These are phyloP conservation scores for Ceratina japonica DNA, from an alignment of 1,140 invertebrate genomes.

Conservation along the genomic window DNA sequence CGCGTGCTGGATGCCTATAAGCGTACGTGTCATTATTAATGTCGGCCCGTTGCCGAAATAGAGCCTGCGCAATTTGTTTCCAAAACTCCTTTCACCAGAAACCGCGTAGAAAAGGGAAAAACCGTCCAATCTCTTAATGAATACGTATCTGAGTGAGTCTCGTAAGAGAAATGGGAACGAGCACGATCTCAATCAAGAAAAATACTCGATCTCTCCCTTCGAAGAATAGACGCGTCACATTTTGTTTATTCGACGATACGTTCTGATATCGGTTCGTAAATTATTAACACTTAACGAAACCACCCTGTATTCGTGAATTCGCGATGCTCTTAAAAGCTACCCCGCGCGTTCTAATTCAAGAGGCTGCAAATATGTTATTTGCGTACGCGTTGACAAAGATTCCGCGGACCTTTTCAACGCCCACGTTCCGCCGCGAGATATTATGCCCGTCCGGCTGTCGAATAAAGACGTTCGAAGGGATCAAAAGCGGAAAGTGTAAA, in stretches of 20 bases:
- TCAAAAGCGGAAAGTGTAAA: slow-evolving; percentile 25
- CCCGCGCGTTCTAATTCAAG: slow-evolving; percentile 9
- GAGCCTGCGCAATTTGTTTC: not conserved
- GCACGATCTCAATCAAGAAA: too few relatives aligned
- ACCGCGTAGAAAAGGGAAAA: too few relatives aligned
- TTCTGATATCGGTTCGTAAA: too few relatives aligned
- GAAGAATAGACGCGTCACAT: too few relatives aligned
- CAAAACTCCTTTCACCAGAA: too few relatives aligned
- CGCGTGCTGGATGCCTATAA: slow-evolving; percentile 43
- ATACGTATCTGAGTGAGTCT: too few relatives aligned
- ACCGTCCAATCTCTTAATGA: too few relatives aligned
- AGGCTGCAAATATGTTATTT: not conserved
- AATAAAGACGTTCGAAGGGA: slow-evolving; percentile 23
- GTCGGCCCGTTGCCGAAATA: slow-evolving; percentile 15
- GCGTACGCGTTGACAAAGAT: not conserved
- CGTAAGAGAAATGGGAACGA: too few relatives aligned
- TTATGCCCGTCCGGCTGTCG: not conserved
- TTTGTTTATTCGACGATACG: too few relatives aligned
- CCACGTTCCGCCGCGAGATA: not conserved
- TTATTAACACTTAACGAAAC: not conserved
- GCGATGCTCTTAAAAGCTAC: not conserved
- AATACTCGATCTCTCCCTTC: too few relatives aligned
- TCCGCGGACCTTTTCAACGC: not conserved
- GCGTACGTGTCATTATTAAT: slow-evolving; percentile 47
- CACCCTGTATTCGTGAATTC: not conserved